Conservation (phyloP, 2,113 vertebrate species). For the Pterocles burchelli region DNA sequence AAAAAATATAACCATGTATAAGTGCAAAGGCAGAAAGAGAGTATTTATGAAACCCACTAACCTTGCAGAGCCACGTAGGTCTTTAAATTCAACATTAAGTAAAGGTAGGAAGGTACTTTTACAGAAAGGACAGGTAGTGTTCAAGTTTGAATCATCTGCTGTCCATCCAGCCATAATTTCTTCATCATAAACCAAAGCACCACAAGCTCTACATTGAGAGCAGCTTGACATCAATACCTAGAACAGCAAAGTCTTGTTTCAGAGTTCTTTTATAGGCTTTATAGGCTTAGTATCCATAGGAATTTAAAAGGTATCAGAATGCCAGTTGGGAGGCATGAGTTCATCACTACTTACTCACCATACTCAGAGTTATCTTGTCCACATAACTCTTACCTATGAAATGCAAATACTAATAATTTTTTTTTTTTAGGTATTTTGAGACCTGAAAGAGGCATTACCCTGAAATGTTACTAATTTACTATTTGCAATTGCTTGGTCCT, state of each 20-base stretch:
- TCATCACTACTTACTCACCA: not conserved
- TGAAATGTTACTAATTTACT: not conserved
- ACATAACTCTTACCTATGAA: not conserved
- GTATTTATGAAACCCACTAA: constrained; percentile 58
- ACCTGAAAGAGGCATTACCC: not conserved
- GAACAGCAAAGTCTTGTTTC: not conserved
- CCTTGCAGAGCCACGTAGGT: constrained; percentile 87
- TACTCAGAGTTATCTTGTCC: not conserved
- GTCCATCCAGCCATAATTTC: constrained; percentile 99
- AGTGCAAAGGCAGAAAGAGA: not conserved
- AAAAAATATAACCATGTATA: not conserved
- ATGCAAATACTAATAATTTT: not conserved
- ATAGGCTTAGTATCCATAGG: not conserved
- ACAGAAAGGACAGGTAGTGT: constrained; percentile 95
- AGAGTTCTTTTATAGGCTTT: not conserved
- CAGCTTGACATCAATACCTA: constrained; percentile 99
- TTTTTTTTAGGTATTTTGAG: not conserved
- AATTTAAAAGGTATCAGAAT: not conserved
- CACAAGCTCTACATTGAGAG: constrained; percentile 90
- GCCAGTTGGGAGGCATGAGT: not conserved
- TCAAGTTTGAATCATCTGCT: constrained; percentile 96
- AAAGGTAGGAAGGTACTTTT: constrained; percentile 90
- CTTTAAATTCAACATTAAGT: constrained; percentile 94
- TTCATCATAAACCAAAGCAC: constrained; percentile 94
- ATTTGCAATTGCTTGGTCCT: not conserved